phyloP scores from a whole-genome alignment of 2,113 vertebrate genomes.

The Mormyrus iriodes region DNA sequence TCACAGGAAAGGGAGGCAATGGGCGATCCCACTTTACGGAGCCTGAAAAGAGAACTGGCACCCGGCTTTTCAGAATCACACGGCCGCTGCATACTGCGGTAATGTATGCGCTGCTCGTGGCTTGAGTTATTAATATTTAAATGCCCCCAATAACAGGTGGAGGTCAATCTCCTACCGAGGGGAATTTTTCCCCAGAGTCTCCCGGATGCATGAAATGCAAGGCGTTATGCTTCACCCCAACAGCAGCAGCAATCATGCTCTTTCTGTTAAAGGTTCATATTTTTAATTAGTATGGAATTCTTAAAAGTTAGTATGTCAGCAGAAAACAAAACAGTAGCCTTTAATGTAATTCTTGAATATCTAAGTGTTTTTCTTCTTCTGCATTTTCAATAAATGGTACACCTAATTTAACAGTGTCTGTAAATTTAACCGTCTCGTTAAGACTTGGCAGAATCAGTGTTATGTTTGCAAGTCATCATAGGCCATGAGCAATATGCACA shows the following conservation, averaged over 20 bases:
- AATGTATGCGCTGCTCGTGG: background rate
- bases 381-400: background rate
- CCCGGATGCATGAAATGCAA: background rate
- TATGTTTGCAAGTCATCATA: background rate
- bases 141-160: constrained; percentile 10
- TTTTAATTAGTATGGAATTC: constrained; percentile 10
- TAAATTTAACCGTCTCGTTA: background rate
- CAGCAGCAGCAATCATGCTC: background rate
- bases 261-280: background rate
- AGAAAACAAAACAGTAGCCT: background rate
- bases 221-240: background rate
- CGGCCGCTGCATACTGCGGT: background rate
- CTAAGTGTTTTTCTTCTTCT: background rate
- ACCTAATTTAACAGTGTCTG: background rate
- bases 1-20: background rate
- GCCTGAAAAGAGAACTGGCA: background rate
- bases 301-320: background rate
- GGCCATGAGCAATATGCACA: background rate
- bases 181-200: background rate
- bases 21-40: background rate
- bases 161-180: background rate
- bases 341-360: background rate
- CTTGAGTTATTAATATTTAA: constrained; percentile 17
- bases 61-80: background rate
- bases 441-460: background rate